Conservation (phyloP, 2,113 vertebrate species). For the Lontra canadensis region DNA sequence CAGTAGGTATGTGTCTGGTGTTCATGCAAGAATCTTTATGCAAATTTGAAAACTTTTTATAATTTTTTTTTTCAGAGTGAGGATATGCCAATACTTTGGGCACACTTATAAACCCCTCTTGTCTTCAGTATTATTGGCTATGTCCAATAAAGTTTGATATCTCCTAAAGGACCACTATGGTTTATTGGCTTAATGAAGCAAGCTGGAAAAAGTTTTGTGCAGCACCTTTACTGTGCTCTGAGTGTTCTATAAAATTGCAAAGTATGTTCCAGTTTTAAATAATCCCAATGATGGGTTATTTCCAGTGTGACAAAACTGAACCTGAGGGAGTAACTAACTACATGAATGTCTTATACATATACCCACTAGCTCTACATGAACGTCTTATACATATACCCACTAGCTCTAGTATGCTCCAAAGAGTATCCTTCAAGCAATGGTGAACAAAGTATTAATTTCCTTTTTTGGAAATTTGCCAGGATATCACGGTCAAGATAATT, state of each 20-base stretch:
- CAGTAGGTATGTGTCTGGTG: neutral
- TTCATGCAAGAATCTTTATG: conserved; percentile 14
- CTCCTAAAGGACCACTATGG: neutral
- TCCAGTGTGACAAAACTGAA: neutral
- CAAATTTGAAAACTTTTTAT: neutral
- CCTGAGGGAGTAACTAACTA: neutral
- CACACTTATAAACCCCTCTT: neutral
- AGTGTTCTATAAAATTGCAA: conserved; percentile 40
- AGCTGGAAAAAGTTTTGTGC: neutral
- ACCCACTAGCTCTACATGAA: neutral
- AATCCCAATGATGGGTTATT: neutral
- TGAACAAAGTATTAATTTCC: neutral
- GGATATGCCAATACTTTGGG: neutral
- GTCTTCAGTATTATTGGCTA: neutral
- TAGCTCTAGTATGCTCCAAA: neutral
- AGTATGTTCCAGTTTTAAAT: neutral
- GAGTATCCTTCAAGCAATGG: neutral
- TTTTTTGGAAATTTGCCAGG: conserved; percentile 6
- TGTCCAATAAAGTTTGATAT: neutral
- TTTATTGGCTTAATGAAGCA: conserved; percentile 43
- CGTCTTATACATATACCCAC: neutral
- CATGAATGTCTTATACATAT: neutral
- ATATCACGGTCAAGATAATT: neutral
- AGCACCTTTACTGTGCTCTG: neutral
- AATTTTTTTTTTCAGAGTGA: neutral